Evolutionary conservation across 2,113 vertebrate genomes (phyloP).

Genomic region (Sigmodon hispidus): DNA sequence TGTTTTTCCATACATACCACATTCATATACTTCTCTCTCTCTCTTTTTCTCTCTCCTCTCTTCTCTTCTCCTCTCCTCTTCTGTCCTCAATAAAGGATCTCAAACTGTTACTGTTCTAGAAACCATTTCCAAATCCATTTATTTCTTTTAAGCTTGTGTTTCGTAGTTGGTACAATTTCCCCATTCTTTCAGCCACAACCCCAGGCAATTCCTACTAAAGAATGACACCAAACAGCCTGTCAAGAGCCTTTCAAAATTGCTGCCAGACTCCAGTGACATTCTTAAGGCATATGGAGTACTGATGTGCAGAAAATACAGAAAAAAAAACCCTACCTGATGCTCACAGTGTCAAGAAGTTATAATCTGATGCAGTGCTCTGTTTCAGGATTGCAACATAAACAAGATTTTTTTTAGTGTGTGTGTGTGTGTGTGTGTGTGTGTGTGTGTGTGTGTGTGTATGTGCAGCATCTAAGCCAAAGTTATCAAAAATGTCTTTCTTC

Average conservation of each 20-base stretch:
- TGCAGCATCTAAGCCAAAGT: slow-evolving; percentile 25
- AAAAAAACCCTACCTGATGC: slow-evolving; percentile 46
- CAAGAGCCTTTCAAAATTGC: slow-evolving; percentile 74
- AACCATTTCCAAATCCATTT: neutral
- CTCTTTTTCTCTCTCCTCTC: neutral
- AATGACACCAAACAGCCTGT: slow-evolving; percentile 76
- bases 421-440: too few species aligned
- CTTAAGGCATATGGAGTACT: slow-evolving; percentile 51
- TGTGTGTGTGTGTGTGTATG: neutral
- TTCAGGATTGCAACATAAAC: slow-evolving; percentile 70
- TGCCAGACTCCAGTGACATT: slow-evolving; percentile 70
- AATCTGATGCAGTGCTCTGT: slow-evolving; percentile 37
- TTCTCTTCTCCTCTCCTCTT: neutral
- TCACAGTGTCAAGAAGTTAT: slow-evolving; percentile 47
- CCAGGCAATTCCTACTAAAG: slow-evolving; percentile 72
- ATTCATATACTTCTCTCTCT: neutral
- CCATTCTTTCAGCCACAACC: slow-evolving; percentile 70
- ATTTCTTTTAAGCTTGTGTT: slow-evolving; percentile 48
- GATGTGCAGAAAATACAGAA: slow-evolving; percentile 50
- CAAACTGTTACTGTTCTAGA: slow-evolving; percentile 42
- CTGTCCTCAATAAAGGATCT: neutral
- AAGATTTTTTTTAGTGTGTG: neutral
- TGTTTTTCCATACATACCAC: neutral
- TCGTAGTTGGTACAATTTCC: slow-evolving; percentile 49
- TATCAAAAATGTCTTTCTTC: slow-evolving; percentile 43